Conservation (phyloP, 1,140 invertebrate species). For the Bombus superbus region DNA sequence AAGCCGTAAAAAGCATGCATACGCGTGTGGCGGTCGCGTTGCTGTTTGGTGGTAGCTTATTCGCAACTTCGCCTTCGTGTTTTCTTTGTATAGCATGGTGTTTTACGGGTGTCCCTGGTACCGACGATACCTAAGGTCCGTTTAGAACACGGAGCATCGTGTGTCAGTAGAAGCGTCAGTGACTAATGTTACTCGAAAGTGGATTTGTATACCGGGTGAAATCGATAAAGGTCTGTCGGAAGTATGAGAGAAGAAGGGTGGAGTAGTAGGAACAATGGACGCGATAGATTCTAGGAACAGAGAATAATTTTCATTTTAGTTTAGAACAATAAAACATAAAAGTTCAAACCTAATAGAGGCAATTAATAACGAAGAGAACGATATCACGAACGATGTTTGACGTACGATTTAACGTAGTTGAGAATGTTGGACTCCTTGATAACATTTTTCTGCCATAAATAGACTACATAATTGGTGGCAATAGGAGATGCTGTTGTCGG, state of each 20-base stretch:
- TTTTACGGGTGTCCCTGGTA: not conserved
- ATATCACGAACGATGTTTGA: too few relatives aligned
- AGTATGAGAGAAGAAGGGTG: constrained; percentile 4
- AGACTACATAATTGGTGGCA: too few relatives aligned
- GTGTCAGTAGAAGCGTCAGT: constrained; percentile 69
- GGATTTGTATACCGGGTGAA: constrained; percentile 77
- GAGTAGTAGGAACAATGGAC: constrained; percentile 39
- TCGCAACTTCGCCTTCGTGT: too few relatives aligned
- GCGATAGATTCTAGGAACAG: constrained; percentile 49
- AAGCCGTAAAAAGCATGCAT: not conserved
- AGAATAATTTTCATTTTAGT: not conserved
- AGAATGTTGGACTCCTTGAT: too few relatives aligned
- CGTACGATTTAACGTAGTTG: too few relatives aligned
- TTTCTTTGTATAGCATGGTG: too few relatives aligned
- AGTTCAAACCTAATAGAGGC: too few relatives aligned
- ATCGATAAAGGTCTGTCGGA: constrained; percentile 71
- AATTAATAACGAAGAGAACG: too few relatives aligned
- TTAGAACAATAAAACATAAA: too few relatives aligned
- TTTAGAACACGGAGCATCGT: constrained; percentile 49
- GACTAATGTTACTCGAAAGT: constrained; percentile 74
- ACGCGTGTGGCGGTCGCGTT: not conserved
- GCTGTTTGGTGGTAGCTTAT: too few relatives aligned
- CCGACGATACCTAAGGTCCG: constrained; percentile 24
- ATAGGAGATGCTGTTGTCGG: too few relatives aligned
- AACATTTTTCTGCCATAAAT: too few relatives aligned